phyloP scores from a whole-genome alignment of 2,797 vertebrate genomes.

The Melanotaenia pygmaea region DNA sequence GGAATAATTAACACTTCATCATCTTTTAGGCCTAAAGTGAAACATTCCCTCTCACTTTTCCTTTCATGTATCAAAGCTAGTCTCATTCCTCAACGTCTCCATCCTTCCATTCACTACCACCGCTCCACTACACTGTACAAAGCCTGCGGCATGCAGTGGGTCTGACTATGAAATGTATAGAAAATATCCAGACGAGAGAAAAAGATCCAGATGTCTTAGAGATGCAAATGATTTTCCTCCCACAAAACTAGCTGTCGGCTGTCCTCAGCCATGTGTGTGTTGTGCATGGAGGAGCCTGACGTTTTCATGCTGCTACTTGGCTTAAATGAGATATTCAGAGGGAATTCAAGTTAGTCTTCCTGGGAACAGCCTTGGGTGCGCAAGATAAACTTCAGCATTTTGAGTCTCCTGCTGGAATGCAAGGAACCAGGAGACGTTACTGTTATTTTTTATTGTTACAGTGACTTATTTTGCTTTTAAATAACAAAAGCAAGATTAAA shows the following conservation, averaged over 20 bases:
- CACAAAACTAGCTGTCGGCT: slow-evolving; percentile 52
- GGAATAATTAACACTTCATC: slow-evolving; percentile 5
- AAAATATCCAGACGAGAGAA: slow-evolving; percentile 24
- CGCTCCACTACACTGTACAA: slow-evolving; percentile 12
- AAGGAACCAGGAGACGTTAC: background rate
- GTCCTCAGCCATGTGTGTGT: slow-evolving; percentile 23
- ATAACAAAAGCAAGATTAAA: too few relatives aligned
- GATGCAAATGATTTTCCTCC: slow-evolving; percentile 51
- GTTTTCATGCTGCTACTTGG: slow-evolving; percentile 71
- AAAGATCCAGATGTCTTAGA: slow-evolving; percentile 27
- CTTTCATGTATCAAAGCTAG: background rate
- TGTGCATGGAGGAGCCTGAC: slow-evolving; percentile 58
- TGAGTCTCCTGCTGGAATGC: slow-evolving; percentile 3
- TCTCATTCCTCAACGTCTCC: slow-evolving; percentile 7
- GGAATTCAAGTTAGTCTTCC: slow-evolving; percentile 53
- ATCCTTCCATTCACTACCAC: slow-evolving; percentile 1
- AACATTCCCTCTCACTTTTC: background rate
- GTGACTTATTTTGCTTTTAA: background rate
- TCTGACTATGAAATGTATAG: slow-evolving; percentile 26
- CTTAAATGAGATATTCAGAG: slow-evolving; percentile 70
- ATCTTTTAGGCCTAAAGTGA: slow-evolving; percentile 30
- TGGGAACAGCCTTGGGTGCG: slow-evolving; percentile 27
- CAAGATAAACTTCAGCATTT: slow-evolving; percentile 30
- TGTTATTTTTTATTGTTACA: background rate
- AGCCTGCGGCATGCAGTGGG: slow-evolving; percentile 12